These are phyloP conservation scores for Goniozus legneri DNA, from an alignment of 1,140 invertebrate genomes.

Conservation along the genomic window DNA sequence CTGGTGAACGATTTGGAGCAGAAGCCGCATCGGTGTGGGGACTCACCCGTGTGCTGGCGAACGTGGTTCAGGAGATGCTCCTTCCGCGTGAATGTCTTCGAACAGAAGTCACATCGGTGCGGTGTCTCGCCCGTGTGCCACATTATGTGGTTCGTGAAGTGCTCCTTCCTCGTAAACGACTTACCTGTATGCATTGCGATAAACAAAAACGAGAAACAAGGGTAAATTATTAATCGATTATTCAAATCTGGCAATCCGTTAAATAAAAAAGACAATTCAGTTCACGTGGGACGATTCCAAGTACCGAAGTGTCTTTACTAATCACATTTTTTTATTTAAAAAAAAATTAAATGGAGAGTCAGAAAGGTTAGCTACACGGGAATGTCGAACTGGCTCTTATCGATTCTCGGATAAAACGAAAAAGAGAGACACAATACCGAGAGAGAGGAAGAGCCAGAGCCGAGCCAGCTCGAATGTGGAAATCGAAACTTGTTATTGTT, in stretches of 20 bases:
- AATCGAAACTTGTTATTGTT: neutral
- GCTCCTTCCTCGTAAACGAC: constrained; percentile 81
- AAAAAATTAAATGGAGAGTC: too few relatives aligned
- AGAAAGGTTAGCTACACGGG: too few relatives aligned
- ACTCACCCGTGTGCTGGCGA: constrained; percentile 78
- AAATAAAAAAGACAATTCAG: neutral
- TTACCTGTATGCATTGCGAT: constrained; percentile 53
- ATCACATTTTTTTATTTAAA: too few relatives aligned
- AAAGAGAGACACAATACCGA: neutral
- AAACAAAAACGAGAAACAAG: constrained; percentile 24
- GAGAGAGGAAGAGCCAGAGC: neutral
- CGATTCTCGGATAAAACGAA: neutral
- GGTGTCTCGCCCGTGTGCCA: constrained; percentile 85
- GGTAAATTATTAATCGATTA: constrained; percentile 13
- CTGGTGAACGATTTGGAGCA: constrained; percentile 81
- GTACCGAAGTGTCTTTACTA: too few relatives aligned
- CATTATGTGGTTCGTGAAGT: constrained; percentile 82
- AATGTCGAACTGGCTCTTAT: too few relatives aligned
- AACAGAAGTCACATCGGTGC: constrained; percentile 80
- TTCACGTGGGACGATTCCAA: constrained; percentile 23
- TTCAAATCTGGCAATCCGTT: neutral
- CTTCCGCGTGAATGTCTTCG: constrained; percentile 79
- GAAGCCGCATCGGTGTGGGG: constrained; percentile 75
- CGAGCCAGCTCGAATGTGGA: too few relatives aligned
- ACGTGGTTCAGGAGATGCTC: constrained; percentile 81